Evolutionary conservation across 1,140 invertebrate species (phyloP), one percentile per base, ranked within the genome.

Genomic region (Lysiphlebus fabarum): DNA sequence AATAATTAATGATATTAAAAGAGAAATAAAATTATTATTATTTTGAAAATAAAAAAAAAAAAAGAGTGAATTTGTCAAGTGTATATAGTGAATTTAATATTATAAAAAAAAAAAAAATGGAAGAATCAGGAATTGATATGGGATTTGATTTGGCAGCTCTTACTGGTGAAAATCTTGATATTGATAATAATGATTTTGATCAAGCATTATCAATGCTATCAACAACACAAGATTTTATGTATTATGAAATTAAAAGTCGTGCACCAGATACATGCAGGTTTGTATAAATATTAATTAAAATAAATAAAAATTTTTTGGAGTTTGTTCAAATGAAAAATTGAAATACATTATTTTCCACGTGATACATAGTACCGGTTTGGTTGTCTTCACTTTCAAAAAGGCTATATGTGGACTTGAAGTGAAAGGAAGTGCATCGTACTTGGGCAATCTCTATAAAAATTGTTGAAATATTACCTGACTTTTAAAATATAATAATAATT

Each of bases 71-170:
- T 17, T 17, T 1, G 17, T 26, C 4, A 4, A 26, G 17, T 26
- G 17, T 26, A 26, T 1, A 26, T 2, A 26, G 17, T 26, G 17
- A 4, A 26, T 26, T 26, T 2, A 2, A 26, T 26, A 17, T 17
- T 17, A 17, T 17, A 17, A 34, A 12, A 10, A 54, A 59, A 53
- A 44, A 53, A 12, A 58, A 57, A 53, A 77, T 77, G 75, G 73
- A 77, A 14, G 87, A 88, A 72, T 88, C 86, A 61, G 87, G 86
- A 47, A 86, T 88, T 69, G 86, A 88, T 74, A 81, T 89, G 79
- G 86, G 84, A 61, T 89, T 86, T 67, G 87, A 89, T 80, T 79
- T 87, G 65, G 84, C 84, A 53, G 83, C 85, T 54, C 77, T 86
- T 44, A 73, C 81, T 63, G 82, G 82, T 63, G 81, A 85, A 75